phyloP scores from a whole-genome alignment of 1,140 invertebrate genomes.

The Orius insidiosus region DNA sequence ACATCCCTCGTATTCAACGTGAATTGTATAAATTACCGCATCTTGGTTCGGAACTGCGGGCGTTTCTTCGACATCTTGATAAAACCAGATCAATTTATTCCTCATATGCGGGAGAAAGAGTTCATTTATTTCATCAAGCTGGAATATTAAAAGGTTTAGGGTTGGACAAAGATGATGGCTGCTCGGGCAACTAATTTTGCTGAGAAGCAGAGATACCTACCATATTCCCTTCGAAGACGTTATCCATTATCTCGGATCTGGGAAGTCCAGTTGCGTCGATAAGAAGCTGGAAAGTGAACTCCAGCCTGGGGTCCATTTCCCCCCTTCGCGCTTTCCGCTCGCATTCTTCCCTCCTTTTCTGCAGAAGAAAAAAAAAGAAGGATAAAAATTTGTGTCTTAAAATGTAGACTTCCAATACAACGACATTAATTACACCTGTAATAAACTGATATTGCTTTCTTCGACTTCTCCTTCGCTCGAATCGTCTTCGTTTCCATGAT shows the following conservation, averaged over 20 bases:
- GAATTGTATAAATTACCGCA: conserved; percentile 23
- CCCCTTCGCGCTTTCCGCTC: conserved; percentile 68
- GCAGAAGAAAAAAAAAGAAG: conserved; percentile 19
- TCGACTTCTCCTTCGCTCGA: neutral
- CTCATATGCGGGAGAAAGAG: conserved; percentile 71
- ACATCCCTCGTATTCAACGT: too few relatives aligned
- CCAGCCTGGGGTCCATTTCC: conserved; percentile 74
- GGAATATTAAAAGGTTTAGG: conserved; percentile 17
- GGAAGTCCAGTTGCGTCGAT: conserved; percentile 62
- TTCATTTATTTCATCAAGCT: conserved; percentile 75
- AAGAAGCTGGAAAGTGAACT: conserved; percentile 72
- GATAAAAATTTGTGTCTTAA: neutral
- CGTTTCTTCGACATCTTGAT: conserved; percentile 63
- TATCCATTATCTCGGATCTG: conserved; percentile 69
- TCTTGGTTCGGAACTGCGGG: conserved; percentile 28
- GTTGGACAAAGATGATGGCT: neutral
- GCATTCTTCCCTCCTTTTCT: conserved; percentile 77
- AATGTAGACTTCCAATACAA: neutral
- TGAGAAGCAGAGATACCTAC: conserved; percentile 26
- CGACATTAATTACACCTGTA: neutral
- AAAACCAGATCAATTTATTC: conserved; percentile 79
- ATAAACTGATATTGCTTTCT: conserved; percentile 2
- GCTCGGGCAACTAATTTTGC: neutral
- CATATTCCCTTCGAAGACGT: conserved; percentile 76
- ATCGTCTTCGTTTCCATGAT: neutral